A percentile compares a stretch with the other conserved stretches of the same genome.
Conservation (phyloP, 2,797 vertebrate genomes). For the Steatocranus sp. region DNA sequence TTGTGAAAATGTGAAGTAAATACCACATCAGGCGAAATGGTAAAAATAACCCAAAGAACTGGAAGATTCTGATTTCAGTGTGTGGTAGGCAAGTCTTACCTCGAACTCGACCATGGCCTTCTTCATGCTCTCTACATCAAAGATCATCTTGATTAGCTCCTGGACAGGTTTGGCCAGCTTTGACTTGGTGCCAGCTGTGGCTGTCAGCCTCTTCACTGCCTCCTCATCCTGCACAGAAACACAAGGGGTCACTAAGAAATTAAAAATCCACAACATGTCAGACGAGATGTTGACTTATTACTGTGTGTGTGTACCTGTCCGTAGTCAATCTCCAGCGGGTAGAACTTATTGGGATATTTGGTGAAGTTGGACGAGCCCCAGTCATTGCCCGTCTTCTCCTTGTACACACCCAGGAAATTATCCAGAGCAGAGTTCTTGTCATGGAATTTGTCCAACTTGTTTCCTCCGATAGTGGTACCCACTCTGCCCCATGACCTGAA, state of each 20-base stretch:
- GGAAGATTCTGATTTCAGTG: background rate
- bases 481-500: constrained; percentile 98
- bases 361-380: constrained; percentile 91
- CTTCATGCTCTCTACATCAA: constrained; percentile 99
- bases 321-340: constrained; percentile 96
- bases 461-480: constrained; percentile 93
- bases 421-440: constrained; percentile 92
- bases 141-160: constrained; percentile 93
- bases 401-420: constrained; percentile 88
- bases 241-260: background rate
- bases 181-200: constrained; percentile 87
- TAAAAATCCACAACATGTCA: background rate
- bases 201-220: constrained; percentile 89
- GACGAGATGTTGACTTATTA: rapidly evolving
- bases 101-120: constrained; percentile 99
- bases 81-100: constrained; percentile 61
- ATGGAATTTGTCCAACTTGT: constrained; percentile 92
- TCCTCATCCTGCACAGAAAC: constrained; percentile 86
- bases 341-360: constrained; percentile 97
- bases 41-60: background rate
- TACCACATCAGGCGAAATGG: background rate
- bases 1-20: background rate
- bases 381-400: constrained; percentile 93
- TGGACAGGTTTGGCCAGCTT: constrained; percentile 87
- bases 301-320: constrained; percentile 82